Base-by-base conservation (phyloP, 2,113 vertebrate genomes). In the Sterna hirundo region DNA sequence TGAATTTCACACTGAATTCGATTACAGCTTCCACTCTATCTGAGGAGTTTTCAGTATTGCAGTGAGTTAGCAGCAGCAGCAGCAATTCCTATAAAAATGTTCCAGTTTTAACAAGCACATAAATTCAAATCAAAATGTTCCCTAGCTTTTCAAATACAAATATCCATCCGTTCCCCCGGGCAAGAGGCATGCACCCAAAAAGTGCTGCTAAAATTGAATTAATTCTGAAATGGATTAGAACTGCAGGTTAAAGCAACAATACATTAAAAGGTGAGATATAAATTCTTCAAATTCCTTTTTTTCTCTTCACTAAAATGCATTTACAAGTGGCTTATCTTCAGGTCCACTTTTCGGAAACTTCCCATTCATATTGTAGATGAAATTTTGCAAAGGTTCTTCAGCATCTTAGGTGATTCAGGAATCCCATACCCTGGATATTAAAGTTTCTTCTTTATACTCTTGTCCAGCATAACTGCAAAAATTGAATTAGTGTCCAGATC, bases 371-470 rank as follows among this genome's bases (percentile, higher is more conserved):
- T 7, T 64, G 95, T 30, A 96, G 96, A 84, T 30, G 74, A 84
- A 94, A 95, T 91, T 93, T 69, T 96, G 96, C 93, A 96, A 77
- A 66, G 86, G 85, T 89, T 97, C 97, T 98, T 98, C 97, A 89
- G 93, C 89, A 96, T 97, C 94, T 92, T 36, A 78, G 82, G 93
- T 52, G 40, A 97, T 94, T 57, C 86, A 94, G 64, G 94, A 97
- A 97, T 94, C 96, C 87, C 97, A 95, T 94, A 96, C 88, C 94
- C 90, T 70, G 87, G 96, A 94, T 96, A 97, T 97, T 90, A 98
- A 98, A 98, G 98, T 98, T 98, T 98, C 97, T 97, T 98, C 97
- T 97, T 98, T 95, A 96, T 95, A 95, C 93, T 92, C 90, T 52
- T 87, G 95, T 91, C 81, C 88, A 92, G 85, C 93, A 65, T 47